Conservation (phyloP, 2,113 vertebrate genomes). For the Platycercus adscitus region DNA sequence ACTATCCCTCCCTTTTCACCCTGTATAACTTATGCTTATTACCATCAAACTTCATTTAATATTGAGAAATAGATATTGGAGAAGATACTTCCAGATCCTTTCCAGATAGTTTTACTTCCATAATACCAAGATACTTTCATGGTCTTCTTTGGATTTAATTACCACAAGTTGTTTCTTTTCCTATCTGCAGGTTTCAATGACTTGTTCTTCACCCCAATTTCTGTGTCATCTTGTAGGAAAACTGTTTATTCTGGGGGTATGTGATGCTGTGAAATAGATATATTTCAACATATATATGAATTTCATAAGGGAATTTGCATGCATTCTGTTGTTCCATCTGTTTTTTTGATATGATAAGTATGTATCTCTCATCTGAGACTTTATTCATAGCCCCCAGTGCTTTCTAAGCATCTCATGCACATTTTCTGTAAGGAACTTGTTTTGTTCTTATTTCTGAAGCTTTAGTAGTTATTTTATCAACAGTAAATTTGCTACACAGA, state of each 20-base stretch:
- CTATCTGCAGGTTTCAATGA: not conserved
- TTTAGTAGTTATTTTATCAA: not conserved
- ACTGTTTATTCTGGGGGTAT: not conserved
- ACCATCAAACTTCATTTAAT: not conserved
- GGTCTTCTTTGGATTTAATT: not conserved
- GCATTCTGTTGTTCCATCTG: conserved; percentile 25
- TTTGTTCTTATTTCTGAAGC: not conserved
- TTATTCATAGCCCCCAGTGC: not conserved
- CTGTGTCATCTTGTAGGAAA: not conserved
- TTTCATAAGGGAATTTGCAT: not conserved
- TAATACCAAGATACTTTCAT: not conserved
- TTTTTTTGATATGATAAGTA: not conserved
- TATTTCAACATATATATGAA: not conserved
- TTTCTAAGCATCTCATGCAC: not conserved
- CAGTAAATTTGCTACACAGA: not conserved
- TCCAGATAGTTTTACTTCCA: not conserved
- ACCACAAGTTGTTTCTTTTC: not conserved
- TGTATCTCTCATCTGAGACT: not conserved
- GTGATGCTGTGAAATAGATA: not conserved
- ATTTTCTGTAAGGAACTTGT: not conserved
- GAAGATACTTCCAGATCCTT: not conserved
- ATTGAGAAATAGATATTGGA: not conserved
- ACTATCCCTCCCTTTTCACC: not conserved
- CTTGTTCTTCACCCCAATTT: not conserved
- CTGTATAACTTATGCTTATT: not conserved